Evolutionary conservation across 2,113 vertebrate genomes (phyloP), one percentile per base, ranked within the genome.

Genomic region (Camelus dromedarius): DNA sequence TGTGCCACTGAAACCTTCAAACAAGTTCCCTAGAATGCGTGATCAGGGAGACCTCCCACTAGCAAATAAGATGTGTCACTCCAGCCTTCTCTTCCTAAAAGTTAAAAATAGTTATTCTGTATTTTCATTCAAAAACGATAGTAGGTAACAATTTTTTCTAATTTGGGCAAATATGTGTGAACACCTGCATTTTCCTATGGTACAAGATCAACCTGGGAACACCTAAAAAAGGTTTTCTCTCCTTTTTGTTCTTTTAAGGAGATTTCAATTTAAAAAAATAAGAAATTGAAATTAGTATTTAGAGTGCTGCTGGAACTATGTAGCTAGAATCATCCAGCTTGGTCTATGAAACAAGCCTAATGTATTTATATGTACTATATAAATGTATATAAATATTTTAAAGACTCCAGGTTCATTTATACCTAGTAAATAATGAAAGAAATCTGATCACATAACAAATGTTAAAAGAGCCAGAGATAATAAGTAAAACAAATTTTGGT

Each of bases 401-500:
- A 32, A 89, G n/a, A 67, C 28, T 58, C 26, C 22, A 89, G 60
- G 73, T 80, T 91, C 79, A 32, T 52, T 97, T 95, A 62, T 93
- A 93, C 60, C 76, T 91, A 77, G 11, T 56, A 97, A 96, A 91
- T 76, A 97, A 96, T 69, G 93, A 95, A 91, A 92, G 60, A 94
- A 97, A 97, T 70, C 3, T 92, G 93, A 88, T 92, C 38, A 79
- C 14, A 38, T 72, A 67, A 19, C 84, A 95, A 80, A 77, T 48
- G 83, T 91, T 96, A 81, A 90, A 98, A 98, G 62, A 97, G n/a
- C 15, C 83, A 97, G 67, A 89, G 9, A 85, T 96, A 38, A 50
- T 24, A 52, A 5, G 26, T 48, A 81, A 32, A 87, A 77, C 16
- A 75, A 26, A 6, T 6, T 26, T 3, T 88, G 54, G 48, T 16